Base-by-base conservation (phyloP, 35 echinoderm and acorn worm genomes). In the Acanthaster planci region DNA sequence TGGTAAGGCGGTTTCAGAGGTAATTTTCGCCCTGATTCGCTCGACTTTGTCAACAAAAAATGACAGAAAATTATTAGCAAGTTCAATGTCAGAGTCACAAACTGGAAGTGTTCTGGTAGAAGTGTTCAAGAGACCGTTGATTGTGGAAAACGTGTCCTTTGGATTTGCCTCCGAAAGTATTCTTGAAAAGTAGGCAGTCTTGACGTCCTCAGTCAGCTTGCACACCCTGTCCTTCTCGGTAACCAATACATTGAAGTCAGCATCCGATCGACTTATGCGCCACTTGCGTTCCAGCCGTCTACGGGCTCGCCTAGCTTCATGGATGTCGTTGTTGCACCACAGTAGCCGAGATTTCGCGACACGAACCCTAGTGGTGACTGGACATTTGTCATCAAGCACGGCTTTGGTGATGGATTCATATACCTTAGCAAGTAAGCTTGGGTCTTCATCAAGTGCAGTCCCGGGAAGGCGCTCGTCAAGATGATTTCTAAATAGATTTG, bases 121-220 rank as follows among this genome's bases (percentile, higher is more conserved):
- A n/a, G n/a, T n/a, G n/a, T n/a, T n/a, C n/a, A n/a, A n/a, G n/a
- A n/a, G n/a, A n/a, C n/a, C n/a, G n/a, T n/a, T n/a, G n/a, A n/a
- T 81, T 39, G 39, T 81, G 15, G 38, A 18, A 54, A 30, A 81
- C 79, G 55, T 77, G 6, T 77, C 76, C n/a, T 77, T 77, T 29
- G 34, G 16, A 77, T 4, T 77, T 10, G 10, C n/a, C 42, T 5
- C n/a, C 12, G 10, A 77, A 5, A 77, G 5, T 35, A 8, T 77
- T 77, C 42, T 38, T 29, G 55, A 14, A 39, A 34, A 77, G 30
- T 34, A 77, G 3, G 37, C 34, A 5, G n/a, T 77, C 42, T 77
- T 77, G 19, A 39, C 12, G 42, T 9, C n/a, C 5, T 8, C 42
- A 6, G 42, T 77, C 8, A 77, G 34, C 19, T 37, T 29, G 7